These are phyloP conservation scores for Macrosoma leucophasiata DNA, from an alignment of 2,888 invertebrate species.

Conservation along the genomic window DNA sequence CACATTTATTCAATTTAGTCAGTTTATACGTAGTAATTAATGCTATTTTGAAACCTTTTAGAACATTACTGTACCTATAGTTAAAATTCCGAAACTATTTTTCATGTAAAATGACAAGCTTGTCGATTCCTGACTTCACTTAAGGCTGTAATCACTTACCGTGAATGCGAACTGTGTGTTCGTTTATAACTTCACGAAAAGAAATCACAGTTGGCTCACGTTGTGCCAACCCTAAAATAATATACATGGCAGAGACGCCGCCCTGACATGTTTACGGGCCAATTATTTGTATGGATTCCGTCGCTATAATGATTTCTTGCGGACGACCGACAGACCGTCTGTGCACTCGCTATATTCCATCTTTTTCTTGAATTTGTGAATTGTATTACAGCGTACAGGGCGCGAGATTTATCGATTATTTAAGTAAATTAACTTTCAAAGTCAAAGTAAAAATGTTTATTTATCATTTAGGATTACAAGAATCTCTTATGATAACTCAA, in stretches of 20 bases:
- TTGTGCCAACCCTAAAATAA: slow-evolving; percentile 58
- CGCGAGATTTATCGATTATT: slow-evolving; percentile 48
- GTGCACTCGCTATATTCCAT: slow-evolving; percentile 39
- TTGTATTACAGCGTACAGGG: slow-evolving; percentile 49
- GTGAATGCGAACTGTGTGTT: not conserved
- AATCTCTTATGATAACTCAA: too few species aligned
- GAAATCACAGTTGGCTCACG: too few species aligned
- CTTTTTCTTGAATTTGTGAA: slow-evolving; percentile 56
- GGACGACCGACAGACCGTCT: slow-evolving; percentile 39
- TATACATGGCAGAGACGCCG: slow-evolving; percentile 73
- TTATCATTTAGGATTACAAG: too few species aligned
- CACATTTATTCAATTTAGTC: too few species aligned
- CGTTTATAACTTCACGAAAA: not conserved
- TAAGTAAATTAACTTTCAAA: slow-evolving; percentile 30
- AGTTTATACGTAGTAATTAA: not conserved
- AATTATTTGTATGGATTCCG: slow-evolving; percentile 76
- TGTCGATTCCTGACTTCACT: not conserved
- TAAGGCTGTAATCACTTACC: not conserved
- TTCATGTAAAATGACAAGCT: not conserved
- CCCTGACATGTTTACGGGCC: slow-evolving; percentile 76
- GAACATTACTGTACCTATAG: not conserved
- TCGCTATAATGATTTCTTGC: slow-evolving; percentile 74
- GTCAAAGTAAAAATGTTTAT: slow-evolving; percentile 21
- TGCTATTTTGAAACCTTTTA: not conserved
- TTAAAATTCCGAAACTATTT: not conserved